Evolutionary conservation across 1,140 invertebrate genomes (phyloP).

Genomic region (fruit fly (Drosophila melanogaster)): DNA sequence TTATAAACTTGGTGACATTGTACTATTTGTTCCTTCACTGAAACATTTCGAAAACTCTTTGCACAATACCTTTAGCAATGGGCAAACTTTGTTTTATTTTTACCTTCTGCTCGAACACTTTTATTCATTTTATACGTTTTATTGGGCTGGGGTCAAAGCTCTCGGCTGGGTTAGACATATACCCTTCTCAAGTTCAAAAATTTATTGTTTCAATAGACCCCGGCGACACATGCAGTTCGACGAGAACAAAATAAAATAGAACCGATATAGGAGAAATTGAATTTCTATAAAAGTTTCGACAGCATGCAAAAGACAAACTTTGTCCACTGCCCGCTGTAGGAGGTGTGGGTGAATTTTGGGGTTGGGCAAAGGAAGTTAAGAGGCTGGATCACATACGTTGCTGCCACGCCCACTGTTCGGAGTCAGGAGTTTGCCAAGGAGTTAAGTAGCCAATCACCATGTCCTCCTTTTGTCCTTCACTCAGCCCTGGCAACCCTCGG

Average conservation of each 20-base stretch:
- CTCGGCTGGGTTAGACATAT: constrained; percentile 48
- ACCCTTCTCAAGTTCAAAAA: constrained; percentile 57
- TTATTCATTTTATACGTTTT: constrained; percentile 15
- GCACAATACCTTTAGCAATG: neutral
- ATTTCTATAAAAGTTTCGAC: constrained; percentile 78
- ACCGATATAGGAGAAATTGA: constrained; percentile 70
- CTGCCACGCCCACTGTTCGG: constrained; percentile 43
- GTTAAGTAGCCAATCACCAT: constrained; percentile 76
- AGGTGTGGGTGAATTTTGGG: constrained; percentile 1
- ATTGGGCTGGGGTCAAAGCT: constrained; percentile 52
- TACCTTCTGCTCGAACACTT: constrained; percentile 27
- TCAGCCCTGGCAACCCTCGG: neutral
- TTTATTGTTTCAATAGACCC: constrained; percentile 72
- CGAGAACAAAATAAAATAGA: constrained; percentile 28
- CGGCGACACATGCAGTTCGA: constrained; percentile 59
- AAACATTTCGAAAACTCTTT: neutral
- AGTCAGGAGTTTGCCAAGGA: constrained; percentile 65
- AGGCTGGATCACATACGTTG: constrained; percentile 37
- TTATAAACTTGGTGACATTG: neutral
- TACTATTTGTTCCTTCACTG: neutral
- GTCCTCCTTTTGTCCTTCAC: constrained; percentile 37
- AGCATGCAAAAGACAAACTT: constrained; percentile 79
- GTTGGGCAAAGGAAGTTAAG: neutral
- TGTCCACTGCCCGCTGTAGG: constrained; percentile 11
- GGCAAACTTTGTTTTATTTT: constrained; percentile 1